phyloP scores from a whole-genome alignment of 2,888 invertebrate genomes.

The Himalopsyche kuldschensis region DNA sequence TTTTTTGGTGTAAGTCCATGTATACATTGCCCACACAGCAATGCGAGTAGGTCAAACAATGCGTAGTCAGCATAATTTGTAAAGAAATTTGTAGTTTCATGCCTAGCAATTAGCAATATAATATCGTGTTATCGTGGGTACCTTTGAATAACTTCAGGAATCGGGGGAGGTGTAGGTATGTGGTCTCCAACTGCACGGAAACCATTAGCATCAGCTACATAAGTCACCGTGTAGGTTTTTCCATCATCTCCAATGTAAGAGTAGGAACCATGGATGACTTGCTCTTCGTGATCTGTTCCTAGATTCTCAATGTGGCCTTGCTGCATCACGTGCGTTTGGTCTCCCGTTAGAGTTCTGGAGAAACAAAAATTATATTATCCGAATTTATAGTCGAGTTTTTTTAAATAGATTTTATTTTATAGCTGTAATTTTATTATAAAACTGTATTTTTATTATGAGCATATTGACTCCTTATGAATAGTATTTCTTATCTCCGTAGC shows the following conservation, averaged over 20 bases:
- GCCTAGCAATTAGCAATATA: too few species aligned
- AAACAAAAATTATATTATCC: too few species aligned
- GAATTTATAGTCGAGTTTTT: too few species aligned
- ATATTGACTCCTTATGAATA: too few species aligned
- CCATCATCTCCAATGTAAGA: slow-evolving; percentile 67
- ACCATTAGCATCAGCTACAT: slow-evolving; percentile 76
- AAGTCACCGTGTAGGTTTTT: slow-evolving; percentile 64
- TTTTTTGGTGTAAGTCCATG: neutral
- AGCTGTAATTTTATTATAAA: too few species aligned
- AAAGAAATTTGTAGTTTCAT: too few species aligned
- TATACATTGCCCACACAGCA: neutral
- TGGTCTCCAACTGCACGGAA: slow-evolving; percentile 78
- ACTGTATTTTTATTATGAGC: too few species aligned
- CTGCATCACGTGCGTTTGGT: slow-evolving; percentile 59
- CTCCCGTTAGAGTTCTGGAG: slow-evolving; percentile 55
- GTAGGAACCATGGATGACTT: slow-evolving; percentile 65
- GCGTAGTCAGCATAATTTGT: too few species aligned
- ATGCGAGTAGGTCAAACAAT: neutral
- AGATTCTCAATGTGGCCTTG: slow-evolving; percentile 61
- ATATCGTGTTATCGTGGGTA: slow-evolving; percentile 43
- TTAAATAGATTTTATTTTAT: too few species aligned
- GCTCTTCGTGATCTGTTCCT: slow-evolving; percentile 61
- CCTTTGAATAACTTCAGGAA: slow-evolving; percentile 71
- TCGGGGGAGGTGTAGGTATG: slow-evolving; percentile 74
- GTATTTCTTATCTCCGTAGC: too few species aligned